Evolutionary conservation across 1,140 invertebrate species (phyloP).

Genomic region (Rhizoglyphus robini): DNA sequence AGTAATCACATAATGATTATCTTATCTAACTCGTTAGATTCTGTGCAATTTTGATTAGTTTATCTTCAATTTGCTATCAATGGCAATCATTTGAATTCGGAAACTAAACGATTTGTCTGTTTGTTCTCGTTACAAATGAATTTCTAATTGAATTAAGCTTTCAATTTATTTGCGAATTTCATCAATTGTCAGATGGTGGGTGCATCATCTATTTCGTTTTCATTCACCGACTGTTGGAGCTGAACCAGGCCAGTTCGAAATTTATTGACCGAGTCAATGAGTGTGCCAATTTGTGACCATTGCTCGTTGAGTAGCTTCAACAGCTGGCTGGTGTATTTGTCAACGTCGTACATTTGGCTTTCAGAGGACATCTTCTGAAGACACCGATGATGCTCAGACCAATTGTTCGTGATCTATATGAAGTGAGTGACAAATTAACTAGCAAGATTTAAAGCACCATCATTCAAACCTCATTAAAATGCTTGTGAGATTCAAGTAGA

Average conservation of each 20-base stretch:
- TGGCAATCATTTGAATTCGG: too few relatives aligned
- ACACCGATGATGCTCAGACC: neutral
- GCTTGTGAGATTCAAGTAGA: neutral
- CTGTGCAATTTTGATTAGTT: too few relatives aligned
- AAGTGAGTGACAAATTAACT: neutral
- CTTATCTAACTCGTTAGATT: too few relatives aligned
- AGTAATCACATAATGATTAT: too few relatives aligned
- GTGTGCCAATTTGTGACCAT: neutral
- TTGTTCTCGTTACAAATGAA: too few relatives aligned
- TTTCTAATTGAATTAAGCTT: too few relatives aligned
- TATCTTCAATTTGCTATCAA: too few relatives aligned
- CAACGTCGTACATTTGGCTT: neutral
- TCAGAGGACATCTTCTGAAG: neutral
- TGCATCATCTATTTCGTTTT: too few relatives aligned
- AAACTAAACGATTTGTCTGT: too few relatives aligned
- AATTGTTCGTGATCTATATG: neutral
- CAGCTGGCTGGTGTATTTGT: neutral
- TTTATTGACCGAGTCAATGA: neutral
- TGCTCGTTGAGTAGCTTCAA: neutral
- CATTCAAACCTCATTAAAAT: neutral
- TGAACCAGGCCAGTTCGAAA: neutral
- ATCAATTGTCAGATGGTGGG: too few relatives aligned
- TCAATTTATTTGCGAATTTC: too few relatives aligned
- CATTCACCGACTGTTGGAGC: neutral
- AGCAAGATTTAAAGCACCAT: neutral